Conservation (phyloP, 2,797 vertebrate species). For the Leptodactylus fallax region DNA sequence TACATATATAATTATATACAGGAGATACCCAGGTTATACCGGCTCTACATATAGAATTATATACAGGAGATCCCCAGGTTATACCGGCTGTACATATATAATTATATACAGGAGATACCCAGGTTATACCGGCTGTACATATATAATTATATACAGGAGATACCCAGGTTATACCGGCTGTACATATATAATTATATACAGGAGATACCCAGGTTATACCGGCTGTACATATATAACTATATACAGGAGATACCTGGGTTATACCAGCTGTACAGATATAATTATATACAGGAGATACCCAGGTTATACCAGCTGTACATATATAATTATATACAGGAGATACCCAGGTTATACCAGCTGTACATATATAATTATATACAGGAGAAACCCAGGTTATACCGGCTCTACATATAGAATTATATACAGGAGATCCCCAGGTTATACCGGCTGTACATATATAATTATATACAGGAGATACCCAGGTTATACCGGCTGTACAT, state of each 20-base stretch:
- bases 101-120: neutral
- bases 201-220: neutral
- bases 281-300: neutral
- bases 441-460: too few species aligned
- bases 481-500: neutral
- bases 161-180: neutral
- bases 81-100: too few species aligned
- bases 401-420: too few species aligned
- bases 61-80: neutral
- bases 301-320: neutral
- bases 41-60: too few species aligned
- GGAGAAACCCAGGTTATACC: neutral
- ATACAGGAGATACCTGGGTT: neutral
- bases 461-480: neutral
- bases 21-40: neutral
- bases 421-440: neutral
- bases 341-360: neutral
- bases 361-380: too few species aligned
- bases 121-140: neutral
- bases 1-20: too few species aligned
- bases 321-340: too few species aligned
- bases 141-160: too few species aligned
- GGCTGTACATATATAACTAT: too few species aligned
- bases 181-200: too few species aligned
- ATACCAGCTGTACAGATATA: too few species aligned